Base-by-base conservation (phyloP, 2,888 invertebrate species). In the Sturmia bella region DNA sequence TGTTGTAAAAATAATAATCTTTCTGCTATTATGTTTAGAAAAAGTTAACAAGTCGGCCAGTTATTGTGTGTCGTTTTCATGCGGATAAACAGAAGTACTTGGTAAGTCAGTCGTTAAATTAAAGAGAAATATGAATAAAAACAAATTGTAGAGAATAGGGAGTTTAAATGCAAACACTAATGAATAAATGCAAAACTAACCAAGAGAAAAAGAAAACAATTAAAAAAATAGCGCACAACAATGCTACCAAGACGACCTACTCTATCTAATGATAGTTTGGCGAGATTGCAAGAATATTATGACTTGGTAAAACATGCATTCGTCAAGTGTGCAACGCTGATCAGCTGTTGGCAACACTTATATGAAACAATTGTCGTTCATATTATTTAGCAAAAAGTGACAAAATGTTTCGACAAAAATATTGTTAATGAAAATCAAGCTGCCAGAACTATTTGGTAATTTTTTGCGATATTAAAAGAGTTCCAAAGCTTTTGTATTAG, bases 261-360 rank as follows among this genome's bases (percentile, higher is more conserved):
- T 70, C 63, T 19, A 45, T n/a, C 39, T 43, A 57, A 39, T 64
- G 56, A 43, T 19, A 32, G 57, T 50, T 48, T 56, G 63, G 39
- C 9, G 41, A 77, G 39, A 63, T 77, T 70, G 77, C 41, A 56
- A 70, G 57, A 78, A 41, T 57, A 78, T 64, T 64, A 64, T 64
- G 56, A 50, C 64, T 70, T 63, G 63, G 70, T 64, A 57, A 64
- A 41, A 72, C 72, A 72, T 78, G 77, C 63, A 77, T n/a, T n/a
- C n/a, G n/a, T n/a, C n/a, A n/a, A n/a, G n/a, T n/a, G n/a, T n/a
- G n/a, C n/a, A n/a, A n/a, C n/a, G n/a, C n/a, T n/a, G n/a, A n/a
- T n/a, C n/a, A n/a, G n/a, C n/a, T n/a, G n/a, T n/a, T n/a, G n/a
- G n/a, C n/a, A n/a, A n/a, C n/a, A n/a, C n/a, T n/a, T n/a, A n/a